A percentile compares a stretch with the other conserved stretches of the same genome.
These are phyloP conservation scores for Automeris io DNA, from an alignment of 2,888 invertebrate genomes.

Conservation along the genomic window DNA sequence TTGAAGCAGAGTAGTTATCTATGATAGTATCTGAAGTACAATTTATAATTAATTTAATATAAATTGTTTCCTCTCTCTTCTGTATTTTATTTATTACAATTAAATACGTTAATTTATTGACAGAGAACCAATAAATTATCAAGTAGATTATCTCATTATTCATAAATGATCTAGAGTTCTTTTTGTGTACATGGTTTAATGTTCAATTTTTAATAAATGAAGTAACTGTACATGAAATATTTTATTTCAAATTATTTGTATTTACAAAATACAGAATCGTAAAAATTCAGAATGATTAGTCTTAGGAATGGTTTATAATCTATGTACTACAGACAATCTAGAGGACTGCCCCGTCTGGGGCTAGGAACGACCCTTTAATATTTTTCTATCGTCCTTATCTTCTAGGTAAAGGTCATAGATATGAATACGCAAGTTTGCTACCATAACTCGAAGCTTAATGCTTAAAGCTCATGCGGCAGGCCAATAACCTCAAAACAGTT, in stretches of 20 bases:
- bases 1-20: too few relatives aligned
- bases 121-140: neutral
- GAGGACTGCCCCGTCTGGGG: too few relatives aligned
- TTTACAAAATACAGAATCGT: too few relatives aligned
- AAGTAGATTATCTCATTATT: neutral
- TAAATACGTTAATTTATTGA: neutral
- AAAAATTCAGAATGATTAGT: too few relatives aligned
- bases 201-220: neutral
- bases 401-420: too few relatives aligned
- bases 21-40: slow-evolving; percentile 52
- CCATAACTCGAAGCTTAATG: neutral
- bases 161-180: slow-evolving; percentile 2
- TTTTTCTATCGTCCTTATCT: too few relatives aligned
- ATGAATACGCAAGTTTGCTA: too few relatives aligned
- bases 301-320: too few relatives aligned
- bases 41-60: slow-evolving; percentile 23
- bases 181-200: neutral
- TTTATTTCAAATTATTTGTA: too few relatives aligned
- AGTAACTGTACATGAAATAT: neutral
- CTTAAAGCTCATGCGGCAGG: neutral
- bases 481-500: neutral
- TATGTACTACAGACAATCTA: too few relatives aligned
- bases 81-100: slow-evolving; percentile 14
- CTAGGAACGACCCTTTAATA: too few relatives aligned
- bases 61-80: slow-evolving; percentile 10